These are phyloP conservation scores for Euplagia quadripunctaria DNA, from an alignment of 2,888 invertebrate genomes.

Conservation along the genomic window DNA sequence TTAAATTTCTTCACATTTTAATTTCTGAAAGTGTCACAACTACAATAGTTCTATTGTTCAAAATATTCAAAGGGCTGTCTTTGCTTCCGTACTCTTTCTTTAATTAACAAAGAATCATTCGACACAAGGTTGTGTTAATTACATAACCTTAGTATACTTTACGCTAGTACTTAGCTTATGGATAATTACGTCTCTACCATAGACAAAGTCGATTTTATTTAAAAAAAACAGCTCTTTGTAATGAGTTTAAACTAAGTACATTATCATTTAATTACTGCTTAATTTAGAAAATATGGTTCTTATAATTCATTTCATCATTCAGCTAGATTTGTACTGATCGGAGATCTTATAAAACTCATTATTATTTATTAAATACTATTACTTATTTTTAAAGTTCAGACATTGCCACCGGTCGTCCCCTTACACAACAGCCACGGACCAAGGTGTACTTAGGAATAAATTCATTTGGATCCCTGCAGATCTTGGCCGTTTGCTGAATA, in stretches of 20 bases:
- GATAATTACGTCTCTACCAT: constrained; percentile 6
- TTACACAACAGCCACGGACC: too few relatives aligned
- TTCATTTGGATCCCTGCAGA: too few relatives aligned
- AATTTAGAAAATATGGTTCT: too few relatives aligned
- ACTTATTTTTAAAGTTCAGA: too few relatives aligned
- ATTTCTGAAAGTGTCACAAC: constrained; percentile 15
- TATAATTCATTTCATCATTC: too few relatives aligned
- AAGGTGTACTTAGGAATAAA: too few relatives aligned
- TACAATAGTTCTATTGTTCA: constrained; percentile 20
- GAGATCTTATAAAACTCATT: too few relatives aligned
- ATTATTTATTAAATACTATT: too few relatives aligned
- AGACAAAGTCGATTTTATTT: background rate
- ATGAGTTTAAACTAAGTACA: background rate
- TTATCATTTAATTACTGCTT: background rate
- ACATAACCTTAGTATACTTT: too few relatives aligned
- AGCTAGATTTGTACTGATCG: too few relatives aligned
- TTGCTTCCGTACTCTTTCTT: constrained; percentile 6
- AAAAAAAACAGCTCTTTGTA: background rate
- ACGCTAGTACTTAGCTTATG: too few relatives aligned
- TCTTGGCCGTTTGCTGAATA: background rate
- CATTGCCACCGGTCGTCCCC: too few relatives aligned
- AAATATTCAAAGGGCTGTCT: constrained; percentile 10
- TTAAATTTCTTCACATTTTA: constrained; percentile 10
- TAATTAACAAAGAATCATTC: constrained; percentile 2
- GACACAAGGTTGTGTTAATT: constrained; percentile 10